Evolutionary conservation across 2,797 vertebrate genomes (phyloP).

Genomic region (Hydrocynus forskahlii): DNA sequence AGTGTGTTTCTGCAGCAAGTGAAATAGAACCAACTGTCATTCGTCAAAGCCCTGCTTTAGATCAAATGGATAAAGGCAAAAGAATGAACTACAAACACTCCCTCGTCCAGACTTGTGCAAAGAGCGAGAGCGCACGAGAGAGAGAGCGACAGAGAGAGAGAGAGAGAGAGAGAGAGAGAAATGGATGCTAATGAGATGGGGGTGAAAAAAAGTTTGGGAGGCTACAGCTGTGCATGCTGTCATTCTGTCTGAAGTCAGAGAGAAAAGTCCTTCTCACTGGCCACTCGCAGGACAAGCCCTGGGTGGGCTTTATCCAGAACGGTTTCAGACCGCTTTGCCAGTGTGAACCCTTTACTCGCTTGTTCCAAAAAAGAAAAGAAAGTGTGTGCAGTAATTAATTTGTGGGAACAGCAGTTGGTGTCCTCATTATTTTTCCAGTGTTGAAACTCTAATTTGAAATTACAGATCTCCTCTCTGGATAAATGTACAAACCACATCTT

Average conservation of each 20-base stretch:
- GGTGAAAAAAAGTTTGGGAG: constrained; percentile 33
- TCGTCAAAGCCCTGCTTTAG: constrained; percentile 12
- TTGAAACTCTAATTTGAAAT: constrained; percentile 35
- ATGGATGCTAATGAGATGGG: constrained; percentile 39
- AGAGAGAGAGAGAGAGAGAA: background rate
- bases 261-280: constrained; percentile 41
- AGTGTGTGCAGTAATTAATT: constrained; percentile 51
- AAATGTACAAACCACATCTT: constrained; percentile 40
- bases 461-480: constrained; percentile 25
- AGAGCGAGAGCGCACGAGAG: background rate
- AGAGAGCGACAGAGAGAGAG: background rate
- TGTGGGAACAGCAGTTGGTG: constrained; percentile 49
- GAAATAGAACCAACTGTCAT: constrained; percentile 35
- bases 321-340: constrained; percentile 29
- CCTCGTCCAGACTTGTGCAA: background rate
- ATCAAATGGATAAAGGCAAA: constrained; percentile 39
- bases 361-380: constrained; percentile 30
- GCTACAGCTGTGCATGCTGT: constrained; percentile 45
- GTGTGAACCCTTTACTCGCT: constrained; percentile 32
- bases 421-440: constrained; percentile 46
- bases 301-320: constrained; percentile 33
- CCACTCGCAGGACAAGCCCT: constrained; percentile 38
- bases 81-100: constrained; percentile 22
- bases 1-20: constrained; percentile 10
- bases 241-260: constrained; percentile 35